Percentiles rank a stretch among this genome's conserved stretches.
Evolutionary conservation across 2,113 vertebrate species (phyloP).

Genomic region (Odobenus rosmarus): DNA sequence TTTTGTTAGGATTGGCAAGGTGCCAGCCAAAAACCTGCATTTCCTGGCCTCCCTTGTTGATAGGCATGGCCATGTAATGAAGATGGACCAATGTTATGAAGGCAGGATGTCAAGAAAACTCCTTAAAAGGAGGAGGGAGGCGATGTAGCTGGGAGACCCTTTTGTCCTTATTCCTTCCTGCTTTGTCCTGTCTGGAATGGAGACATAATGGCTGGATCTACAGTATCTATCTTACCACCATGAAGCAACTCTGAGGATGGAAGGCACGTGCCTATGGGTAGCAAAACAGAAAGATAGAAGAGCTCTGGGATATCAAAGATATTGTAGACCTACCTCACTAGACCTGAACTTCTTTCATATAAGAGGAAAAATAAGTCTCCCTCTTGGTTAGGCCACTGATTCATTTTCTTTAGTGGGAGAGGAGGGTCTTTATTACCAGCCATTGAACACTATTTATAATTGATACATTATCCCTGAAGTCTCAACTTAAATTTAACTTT

Average conservation of each 20-base stretch:
- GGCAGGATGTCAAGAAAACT: neutral
- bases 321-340: neutral
- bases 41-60: neutral
- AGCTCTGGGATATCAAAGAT: neutral
- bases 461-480: constrained; percentile 29
- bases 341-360: neutral
- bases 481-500: constrained; percentile 20
- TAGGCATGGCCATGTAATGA: neutral
- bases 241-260: neutral
- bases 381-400: constrained; percentile 3
- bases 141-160: neutral
- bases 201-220: neutral
- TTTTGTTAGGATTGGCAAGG: neutral
- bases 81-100: constrained; percentile 3
- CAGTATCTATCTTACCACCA: neutral
- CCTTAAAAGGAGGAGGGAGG: neutral
- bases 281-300: constrained; percentile 23
- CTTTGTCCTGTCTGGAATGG: neutral
- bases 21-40: neutral
- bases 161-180: constrained; percentile 28
- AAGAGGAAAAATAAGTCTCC: neutral
- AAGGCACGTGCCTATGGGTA: neutral
- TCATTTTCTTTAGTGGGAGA: neutral
- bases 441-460: constrained; percentile 8
- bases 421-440: neutral